A percentile compares a stretch with the other conserved stretches of the same genome.
phyloP scores from a whole-genome alignment of 2,888 invertebrate species.

The Himalopsyche kuldschensis region DNA sequence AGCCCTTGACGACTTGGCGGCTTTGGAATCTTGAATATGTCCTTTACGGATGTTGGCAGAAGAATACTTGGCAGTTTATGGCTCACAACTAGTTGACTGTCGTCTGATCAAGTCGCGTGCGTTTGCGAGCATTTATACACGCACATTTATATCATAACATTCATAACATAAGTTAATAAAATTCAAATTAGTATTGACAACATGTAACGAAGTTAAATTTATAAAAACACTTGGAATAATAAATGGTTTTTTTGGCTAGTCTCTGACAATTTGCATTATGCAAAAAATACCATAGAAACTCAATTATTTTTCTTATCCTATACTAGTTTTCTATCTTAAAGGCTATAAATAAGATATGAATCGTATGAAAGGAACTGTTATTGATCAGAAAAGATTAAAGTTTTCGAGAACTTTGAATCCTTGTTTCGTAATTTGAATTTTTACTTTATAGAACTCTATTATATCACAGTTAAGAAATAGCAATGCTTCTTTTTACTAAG shows the following conservation, averaged over 20 bases:
- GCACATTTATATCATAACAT: constrained; percentile 1
- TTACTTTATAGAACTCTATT: no score
- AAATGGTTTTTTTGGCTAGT: background rate
- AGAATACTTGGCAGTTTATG: background rate
- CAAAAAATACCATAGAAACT: background rate
- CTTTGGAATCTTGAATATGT: no score
- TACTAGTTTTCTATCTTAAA: no score
- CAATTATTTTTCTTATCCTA: background rate
- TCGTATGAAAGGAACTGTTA: no score
- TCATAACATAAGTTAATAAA: background rate
- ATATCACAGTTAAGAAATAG: no score
- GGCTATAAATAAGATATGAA: no score
- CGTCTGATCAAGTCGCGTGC: background rate
- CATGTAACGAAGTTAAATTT: background rate
- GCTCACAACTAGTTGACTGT: background rate
- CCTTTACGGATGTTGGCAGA: no score
- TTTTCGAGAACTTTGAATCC: no score
- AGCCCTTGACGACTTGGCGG: no score
- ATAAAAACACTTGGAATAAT: background rate
- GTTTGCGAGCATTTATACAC: background rate
- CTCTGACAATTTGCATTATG: background rate
- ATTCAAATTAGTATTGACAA: background rate
- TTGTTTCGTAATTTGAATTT: no score
- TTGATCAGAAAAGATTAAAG: no score
- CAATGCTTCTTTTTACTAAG: no score